Conservation (phyloP, 2,888 invertebrate genomes). For the Mimumesa dahlbomi region DNA sequence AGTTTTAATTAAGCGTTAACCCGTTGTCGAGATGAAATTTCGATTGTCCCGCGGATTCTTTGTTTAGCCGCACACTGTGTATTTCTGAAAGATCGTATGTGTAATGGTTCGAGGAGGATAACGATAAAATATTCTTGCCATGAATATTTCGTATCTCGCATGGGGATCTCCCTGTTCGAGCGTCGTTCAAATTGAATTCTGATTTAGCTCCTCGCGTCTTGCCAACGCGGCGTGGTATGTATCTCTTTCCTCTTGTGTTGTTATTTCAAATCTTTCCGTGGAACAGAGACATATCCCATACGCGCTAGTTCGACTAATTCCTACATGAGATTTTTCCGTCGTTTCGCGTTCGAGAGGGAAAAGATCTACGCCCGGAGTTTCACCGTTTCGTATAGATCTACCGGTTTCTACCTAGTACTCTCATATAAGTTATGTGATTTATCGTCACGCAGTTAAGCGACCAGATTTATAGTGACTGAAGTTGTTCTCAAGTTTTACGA, state of each 20-base stretch:
- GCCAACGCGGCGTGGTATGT: no score
- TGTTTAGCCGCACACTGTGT: background rate
- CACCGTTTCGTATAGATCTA: slow-evolving; percentile 29
- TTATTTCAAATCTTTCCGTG: slow-evolving; percentile 1
- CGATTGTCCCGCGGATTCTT: no score
- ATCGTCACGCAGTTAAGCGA: slow-evolving; percentile 55
- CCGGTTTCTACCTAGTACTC: slow-evolving; percentile 16
- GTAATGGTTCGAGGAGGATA: background rate
- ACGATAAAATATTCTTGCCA: slow-evolving; percentile 49
- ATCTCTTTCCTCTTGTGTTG: no score
- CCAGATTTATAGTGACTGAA: slow-evolving; percentile 54
- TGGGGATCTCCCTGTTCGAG: slow-evolving; percentile 59
- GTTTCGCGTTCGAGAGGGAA: slow-evolving; percentile 17
- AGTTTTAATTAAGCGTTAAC: no score
- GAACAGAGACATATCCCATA: no score
- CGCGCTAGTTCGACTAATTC: background rate
- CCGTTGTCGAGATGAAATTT: no score
- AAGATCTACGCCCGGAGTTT: slow-evolving; percentile 47
- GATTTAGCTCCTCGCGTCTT: slow-evolving; percentile 68
- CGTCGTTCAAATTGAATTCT: slow-evolving; percentile 74
- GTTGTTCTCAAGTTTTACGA: slow-evolving; percentile 48
- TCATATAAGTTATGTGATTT: slow-evolving; percentile 50
- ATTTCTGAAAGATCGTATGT: background rate
- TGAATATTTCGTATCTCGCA: slow-evolving; percentile 56
- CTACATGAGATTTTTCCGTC: slow-evolving; percentile 20